Conservation (phyloP, 2,113 vertebrate genomes). For the Hiodon tergisus region DNA sequence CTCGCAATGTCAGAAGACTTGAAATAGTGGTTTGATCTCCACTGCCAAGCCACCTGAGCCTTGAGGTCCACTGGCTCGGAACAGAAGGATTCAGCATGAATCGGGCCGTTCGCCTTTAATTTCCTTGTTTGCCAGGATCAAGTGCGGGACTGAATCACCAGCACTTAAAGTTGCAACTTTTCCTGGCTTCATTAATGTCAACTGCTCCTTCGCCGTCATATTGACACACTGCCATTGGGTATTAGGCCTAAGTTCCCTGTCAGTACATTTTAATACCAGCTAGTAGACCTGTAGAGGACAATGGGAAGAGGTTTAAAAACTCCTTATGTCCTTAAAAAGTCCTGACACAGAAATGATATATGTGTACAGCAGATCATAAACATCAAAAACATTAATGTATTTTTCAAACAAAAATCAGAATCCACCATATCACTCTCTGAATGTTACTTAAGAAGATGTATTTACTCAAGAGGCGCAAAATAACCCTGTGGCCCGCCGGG, state of each 20-base stretch:
- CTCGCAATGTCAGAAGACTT: slow-evolving; percentile 13
- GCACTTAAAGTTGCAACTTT: background rate
- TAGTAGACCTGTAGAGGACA: too few relatives aligned
- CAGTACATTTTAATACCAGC: background rate
- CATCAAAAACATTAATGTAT: too few relatives aligned
- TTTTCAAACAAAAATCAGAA: too few relatives aligned
- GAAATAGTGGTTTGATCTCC: slow-evolving; percentile 33
- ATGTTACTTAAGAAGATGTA: too few relatives aligned
- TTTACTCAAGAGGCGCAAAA: too few relatives aligned
- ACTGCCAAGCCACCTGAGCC: slow-evolving; percentile 31
- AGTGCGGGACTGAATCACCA: background rate
- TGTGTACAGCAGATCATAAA: too few relatives aligned
- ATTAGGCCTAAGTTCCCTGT: background rate
- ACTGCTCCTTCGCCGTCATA: background rate
- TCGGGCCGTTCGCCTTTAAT: background rate
- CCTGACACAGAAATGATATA: too few relatives aligned
- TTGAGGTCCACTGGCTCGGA: slow-evolving; percentile 19
- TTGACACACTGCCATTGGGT: background rate
- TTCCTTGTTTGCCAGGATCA: background rate
- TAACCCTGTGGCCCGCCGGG: too few relatives aligned
- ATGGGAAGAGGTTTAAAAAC: too few relatives aligned
- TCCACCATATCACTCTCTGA: too few relatives aligned
- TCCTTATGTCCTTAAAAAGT: too few relatives aligned
- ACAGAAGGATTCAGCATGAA: background rate
- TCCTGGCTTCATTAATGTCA: background rate